These are phyloP conservation scores for Drosophila maculinotata DNA, from an alignment of 2,888 invertebrate genomes.

Conservation along the genomic window DNA sequence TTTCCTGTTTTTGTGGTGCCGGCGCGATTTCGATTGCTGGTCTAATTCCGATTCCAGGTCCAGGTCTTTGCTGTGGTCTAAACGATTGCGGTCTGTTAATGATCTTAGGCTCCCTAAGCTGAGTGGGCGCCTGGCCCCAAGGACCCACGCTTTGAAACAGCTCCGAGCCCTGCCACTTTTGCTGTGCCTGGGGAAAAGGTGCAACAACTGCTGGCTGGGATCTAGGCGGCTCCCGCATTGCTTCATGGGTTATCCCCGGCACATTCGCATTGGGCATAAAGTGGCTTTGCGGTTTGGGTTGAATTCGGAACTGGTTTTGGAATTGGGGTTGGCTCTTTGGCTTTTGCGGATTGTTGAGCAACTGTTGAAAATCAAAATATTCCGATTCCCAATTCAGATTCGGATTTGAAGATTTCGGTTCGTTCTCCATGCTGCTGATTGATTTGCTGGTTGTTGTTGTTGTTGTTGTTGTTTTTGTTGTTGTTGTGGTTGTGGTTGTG, in stretches of 20 bases:
- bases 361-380: slow-evolving; percentile 40
- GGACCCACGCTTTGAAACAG: slow-evolving; percentile 28
- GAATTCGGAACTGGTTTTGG: neutral
- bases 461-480: slow-evolving; percentile 6
- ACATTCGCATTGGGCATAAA: neutral
- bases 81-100: slow-evolving; percentile 34
- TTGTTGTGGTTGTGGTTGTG: slow-evolving; percentile 31
- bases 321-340: slow-evolving; percentile 8
- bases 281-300: slow-evolving; percentile 14
- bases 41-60: neutral
- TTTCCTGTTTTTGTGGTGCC: slow-evolving; percentile 5
- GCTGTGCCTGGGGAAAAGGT: neutral
- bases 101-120: slow-evolving; percentile 27
- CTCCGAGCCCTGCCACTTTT: neutral
- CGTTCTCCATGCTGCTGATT: neutral
- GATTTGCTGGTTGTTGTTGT: slow-evolving; percentile 5
- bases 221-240: neutral
- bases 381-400: slow-evolving; percentile 19
- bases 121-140: slow-evolving; percentile 1
- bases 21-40: neutral
- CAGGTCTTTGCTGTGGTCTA: neutral
- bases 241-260: neutral
- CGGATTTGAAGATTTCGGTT: neutral
- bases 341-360: slow-evolving; percentile 32
- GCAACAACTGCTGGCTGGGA: neutral